Evolutionary conservation across 2,888 invertebrate species (phyloP).

Genomic region (Chrysopilus asiliformis): DNA sequence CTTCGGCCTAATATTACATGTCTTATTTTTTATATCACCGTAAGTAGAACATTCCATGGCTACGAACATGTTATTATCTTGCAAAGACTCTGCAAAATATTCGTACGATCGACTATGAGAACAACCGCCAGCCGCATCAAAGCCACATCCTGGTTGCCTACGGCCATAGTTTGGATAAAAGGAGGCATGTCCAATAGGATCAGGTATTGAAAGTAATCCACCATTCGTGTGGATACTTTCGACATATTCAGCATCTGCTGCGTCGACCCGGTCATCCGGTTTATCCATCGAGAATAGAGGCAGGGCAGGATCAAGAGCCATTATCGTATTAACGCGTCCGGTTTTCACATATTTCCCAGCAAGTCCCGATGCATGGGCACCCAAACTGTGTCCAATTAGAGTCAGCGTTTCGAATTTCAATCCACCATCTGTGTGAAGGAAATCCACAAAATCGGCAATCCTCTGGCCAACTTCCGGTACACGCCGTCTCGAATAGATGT

Average conservation of each 20-base stretch:
- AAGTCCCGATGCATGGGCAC: conserved; percentile 44
- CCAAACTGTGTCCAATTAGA: conserved; percentile 44
- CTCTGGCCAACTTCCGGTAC: conserved; percentile 22
- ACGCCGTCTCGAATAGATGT: conserved; percentile 40
- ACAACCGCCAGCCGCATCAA: conserved; percentile 9
- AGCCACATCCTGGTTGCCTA: conserved; percentile 20
- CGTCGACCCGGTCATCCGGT: conserved; percentile 15
- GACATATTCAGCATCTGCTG: conserved; percentile 16
- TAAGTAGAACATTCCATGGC: conserved; percentile 20
- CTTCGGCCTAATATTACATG: background rate
- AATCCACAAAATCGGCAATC: conserved; percentile 24
- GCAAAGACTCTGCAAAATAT: conserved; percentile 12
- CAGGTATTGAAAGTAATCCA: conserved; percentile 15
- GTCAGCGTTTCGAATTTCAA: conserved; percentile 37
- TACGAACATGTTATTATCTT: conserved; percentile 4
- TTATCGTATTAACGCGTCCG: conserved; percentile 41
- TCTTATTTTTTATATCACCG: conserved; percentile 20
- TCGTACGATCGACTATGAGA: conserved; percentile 11
- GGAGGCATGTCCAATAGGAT: conserved; percentile 18
- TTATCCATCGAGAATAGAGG: conserved; percentile 20
- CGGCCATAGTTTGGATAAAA: conserved; percentile 23
- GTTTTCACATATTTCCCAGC: conserved; percentile 41
- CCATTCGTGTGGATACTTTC: conserved; percentile 21
- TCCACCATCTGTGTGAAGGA: conserved; percentile 37
- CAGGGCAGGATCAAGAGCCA: conserved; percentile 27